Evolutionary conservation across 1,140 invertebrate species (phyloP).

Genomic region (Dendrolimus punctatus): DNA sequence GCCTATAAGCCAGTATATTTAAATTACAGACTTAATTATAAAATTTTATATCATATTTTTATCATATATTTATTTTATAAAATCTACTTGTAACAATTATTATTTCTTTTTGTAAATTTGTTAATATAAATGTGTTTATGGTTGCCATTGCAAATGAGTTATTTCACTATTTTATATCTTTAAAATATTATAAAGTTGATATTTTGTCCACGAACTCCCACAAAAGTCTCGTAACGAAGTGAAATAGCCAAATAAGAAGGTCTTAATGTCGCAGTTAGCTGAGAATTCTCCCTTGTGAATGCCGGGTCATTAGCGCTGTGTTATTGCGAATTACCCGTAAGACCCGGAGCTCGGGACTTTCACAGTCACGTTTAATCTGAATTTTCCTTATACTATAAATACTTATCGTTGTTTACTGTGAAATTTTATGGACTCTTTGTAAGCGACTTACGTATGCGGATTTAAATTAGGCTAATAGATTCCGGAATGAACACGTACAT

Average conservation of each 20-base stretch:
- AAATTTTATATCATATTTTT: too few species aligned
- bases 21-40: too few species aligned
- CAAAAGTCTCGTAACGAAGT: slow-evolving; percentile 53
- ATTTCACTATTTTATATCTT: slow-evolving; percentile 2
- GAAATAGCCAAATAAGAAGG: slow-evolving; percentile 66
- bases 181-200: slow-evolving; percentile 19
- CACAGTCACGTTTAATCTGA: slow-evolving; percentile 44
- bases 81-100: too few species aligned
- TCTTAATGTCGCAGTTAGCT: slow-evolving; percentile 64
- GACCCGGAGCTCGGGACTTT: slow-evolving; percentile 22
- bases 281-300: slow-evolving; percentile 61
- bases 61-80: too few species aligned
- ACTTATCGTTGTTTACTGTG: slow-evolving; percentile 20
- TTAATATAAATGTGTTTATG: too few species aligned
- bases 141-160: too few species aligned
- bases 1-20: too few species aligned
- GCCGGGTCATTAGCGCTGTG: slow-evolving; percentile 59
- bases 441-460: slow-evolving; percentile 26
- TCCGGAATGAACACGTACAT: slow-evolving; percentile 13
- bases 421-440: slow-evolving; percentile 30
- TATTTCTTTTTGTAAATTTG: too few species aligned
- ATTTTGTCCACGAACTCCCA: slow-evolving; percentile 28
- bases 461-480: slow-evolving; percentile 27
- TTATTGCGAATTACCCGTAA: slow-evolving; percentile 57
- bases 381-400: slow-evolving; percentile 38